phyloP scores from a whole-genome alignment of 2,113 vertebrate species.

The Phycodurus eques region DNA sequence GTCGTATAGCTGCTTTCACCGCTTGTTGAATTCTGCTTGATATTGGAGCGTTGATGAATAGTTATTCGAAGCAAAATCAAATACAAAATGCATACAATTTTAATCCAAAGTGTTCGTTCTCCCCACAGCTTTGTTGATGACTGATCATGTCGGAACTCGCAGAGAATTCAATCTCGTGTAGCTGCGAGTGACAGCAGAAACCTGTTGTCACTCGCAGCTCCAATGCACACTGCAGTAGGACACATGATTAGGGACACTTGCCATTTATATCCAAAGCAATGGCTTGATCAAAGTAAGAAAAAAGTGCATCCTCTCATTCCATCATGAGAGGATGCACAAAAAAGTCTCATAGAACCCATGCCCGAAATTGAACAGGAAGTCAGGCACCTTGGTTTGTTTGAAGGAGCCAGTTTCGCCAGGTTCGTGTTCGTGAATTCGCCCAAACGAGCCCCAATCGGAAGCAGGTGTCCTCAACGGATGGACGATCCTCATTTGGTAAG shows the following conservation, averaged over 20 bases:
- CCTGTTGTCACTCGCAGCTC: background rate
- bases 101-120: background rate
- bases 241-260: background rate
- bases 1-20: constrained; percentile 1
- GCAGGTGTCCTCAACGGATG: too few species aligned
- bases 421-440: too few species aligned
- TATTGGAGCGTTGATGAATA: background rate
- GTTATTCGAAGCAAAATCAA: background rate
- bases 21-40: constrained; percentile 3
- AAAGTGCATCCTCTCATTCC: too few species aligned
- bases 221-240: too few species aligned
- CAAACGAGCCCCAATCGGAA: too few species aligned
- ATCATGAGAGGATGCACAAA: too few species aligned
- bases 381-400: too few species aligned
- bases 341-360: too few species aligned
- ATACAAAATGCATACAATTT: background rate
- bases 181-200: background rate
- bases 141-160: background rate
- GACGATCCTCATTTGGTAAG: too few species aligned
- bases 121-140: background rate
- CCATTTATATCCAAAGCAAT: background rate
- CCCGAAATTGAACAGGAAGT: too few species aligned
- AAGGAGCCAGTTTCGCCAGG: too few species aligned
- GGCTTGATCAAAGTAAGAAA: background rate
- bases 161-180: background rate